A percentile compares a stretch with the other conserved stretches of the same genome.
These are phyloP conservation scores for Elysia crispata DNA, from an alignment of 2,888 invertebrate genomes.

Conservation along the genomic window DNA sequence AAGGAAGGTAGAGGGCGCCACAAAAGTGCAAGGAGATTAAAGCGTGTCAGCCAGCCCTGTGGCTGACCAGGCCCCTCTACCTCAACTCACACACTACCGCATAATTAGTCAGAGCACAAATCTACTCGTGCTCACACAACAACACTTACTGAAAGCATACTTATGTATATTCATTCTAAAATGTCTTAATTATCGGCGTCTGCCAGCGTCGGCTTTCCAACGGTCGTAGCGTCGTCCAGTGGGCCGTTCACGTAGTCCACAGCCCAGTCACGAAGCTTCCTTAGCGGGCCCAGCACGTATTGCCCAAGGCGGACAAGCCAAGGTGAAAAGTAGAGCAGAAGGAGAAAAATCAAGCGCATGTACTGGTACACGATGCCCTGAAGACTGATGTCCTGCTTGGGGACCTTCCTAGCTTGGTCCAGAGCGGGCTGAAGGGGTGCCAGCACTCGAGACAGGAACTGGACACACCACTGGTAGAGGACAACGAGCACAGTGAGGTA, in stretches of 20 bases:
- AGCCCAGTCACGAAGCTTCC: constrained; percentile 26
- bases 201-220: too few species aligned
- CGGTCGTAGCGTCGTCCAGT: too few species aligned
- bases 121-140: too few species aligned
- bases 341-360: constrained; percentile 15
- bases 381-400: constrained; percentile 34
- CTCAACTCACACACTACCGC: too few species aligned
- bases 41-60: too few species aligned
- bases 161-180: too few species aligned
- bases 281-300: constrained; percentile 19
- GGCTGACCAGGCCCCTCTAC: too few species aligned
- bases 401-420: constrained; percentile 31
- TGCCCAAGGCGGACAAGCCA: neutral
- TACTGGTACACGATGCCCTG: constrained; percentile 40
- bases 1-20: too few species aligned
- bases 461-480: constrained; percentile 23
- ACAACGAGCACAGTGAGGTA: constrained; percentile 26
- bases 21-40: too few species aligned
- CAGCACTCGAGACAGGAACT: constrained; percentile 15
- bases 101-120: too few species aligned
- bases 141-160: too few species aligned
- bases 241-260: constrained; percentile 20
- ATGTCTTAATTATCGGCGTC: too few species aligned
- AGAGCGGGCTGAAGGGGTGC: constrained; percentile 35
- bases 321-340: constrained; percentile 34